Percentiles rank a stretch among this genome's conserved stretches.
phyloP scores from a whole-genome alignment of 1,140 invertebrate genomes.

The Elymnias hypermnestra region DNA sequence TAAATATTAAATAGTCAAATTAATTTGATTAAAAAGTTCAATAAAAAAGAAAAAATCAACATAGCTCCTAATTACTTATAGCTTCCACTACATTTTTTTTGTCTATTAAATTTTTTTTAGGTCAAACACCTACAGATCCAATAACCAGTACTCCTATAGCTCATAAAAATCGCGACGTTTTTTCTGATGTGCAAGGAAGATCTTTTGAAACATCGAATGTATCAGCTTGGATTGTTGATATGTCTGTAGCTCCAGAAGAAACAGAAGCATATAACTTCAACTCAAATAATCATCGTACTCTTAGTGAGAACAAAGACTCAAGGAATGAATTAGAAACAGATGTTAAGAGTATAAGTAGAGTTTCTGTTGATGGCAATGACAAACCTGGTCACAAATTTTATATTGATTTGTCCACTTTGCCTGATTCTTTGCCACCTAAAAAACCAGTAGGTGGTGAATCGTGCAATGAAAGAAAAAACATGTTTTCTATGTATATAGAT shows the following conservation, averaged over 20 bases:
- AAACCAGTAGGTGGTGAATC: slow-evolving; percentile 26
- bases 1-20: too few species aligned
- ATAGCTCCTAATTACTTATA: too few species aligned
- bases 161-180: too few species aligned
- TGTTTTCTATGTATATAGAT: slow-evolving; percentile 69
- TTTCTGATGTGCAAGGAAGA: too few species aligned
- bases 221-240: slow-evolving; percentile 56
- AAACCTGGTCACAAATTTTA: slow-evolving; percentile 57
- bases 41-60: too few species aligned
- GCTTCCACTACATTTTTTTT: too few species aligned
- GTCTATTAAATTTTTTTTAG: too few species aligned
- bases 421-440: slow-evolving; percentile 34
- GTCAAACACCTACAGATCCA: too few species aligned
- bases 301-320: slow-evolving; percentile 27
- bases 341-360: slow-evolving; percentile 37
- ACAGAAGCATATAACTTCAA: slow-evolving; percentile 13
- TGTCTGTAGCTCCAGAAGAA: slow-evolving; percentile 36
- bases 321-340: slow-evolving; percentile 29
- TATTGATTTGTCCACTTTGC: slow-evolving; percentile 53
- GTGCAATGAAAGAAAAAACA: slow-evolving; percentile 51
- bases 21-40: too few species aligned
- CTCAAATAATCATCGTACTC: slow-evolving; percentile 31
- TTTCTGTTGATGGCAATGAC: slow-evolving; percentile 49
- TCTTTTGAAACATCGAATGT: slow-evolving; percentile 38
- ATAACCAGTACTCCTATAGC: too few species aligned